Conservation (phyloP, 1,140 invertebrate species). For the Eupeodes corollae region DNA sequence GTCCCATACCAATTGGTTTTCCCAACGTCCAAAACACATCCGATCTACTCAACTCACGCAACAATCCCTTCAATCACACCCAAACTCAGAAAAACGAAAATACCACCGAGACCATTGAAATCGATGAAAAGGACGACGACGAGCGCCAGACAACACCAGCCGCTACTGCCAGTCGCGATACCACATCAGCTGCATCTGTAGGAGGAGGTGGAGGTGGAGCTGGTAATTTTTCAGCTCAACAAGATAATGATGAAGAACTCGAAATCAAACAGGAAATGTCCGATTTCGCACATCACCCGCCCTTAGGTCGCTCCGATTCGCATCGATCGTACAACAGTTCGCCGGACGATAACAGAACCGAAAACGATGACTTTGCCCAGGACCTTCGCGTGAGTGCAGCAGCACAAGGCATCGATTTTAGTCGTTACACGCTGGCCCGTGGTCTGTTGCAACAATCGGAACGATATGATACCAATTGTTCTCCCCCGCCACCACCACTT, state of each 20-base stretch:
- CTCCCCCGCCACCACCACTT: constrained; percentile 1
- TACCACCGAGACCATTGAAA: constrained; percentile 23
- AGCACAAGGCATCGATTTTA: constrained; percentile 21
- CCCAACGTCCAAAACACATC: too few species aligned
- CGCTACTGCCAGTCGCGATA: constrained; percentile 19
- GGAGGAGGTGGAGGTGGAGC: constrained; percentile 7
- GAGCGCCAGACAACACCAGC: constrained; percentile 22
- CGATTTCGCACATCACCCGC: constrained; percentile 21
- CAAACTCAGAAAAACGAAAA: neutral
- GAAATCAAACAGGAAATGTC: constrained; percentile 33
- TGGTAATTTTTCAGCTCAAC: neutral
- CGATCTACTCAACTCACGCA: too few species aligned
- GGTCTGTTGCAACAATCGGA: constrained; percentile 10
- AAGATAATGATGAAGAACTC: constrained; percentile 15
- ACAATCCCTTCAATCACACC: too few species aligned
- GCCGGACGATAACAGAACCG: constrained; percentile 22
- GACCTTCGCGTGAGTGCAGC: constrained; percentile 29
- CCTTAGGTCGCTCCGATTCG: constrained; percentile 24
- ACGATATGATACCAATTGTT: constrained; percentile 8
- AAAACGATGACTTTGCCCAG: constrained; percentile 24
- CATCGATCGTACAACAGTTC: constrained; percentile 29
- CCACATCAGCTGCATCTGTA: constrained; percentile 17
- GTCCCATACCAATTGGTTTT: too few species aligned
- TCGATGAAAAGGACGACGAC: constrained; percentile 31
- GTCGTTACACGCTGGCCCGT: constrained; percentile 20